Percentiles rank a stretch among this genome's conserved stretches.
Conservation (phyloP, 2,888 invertebrate species). For the Tricholauxania praeusta region DNA sequence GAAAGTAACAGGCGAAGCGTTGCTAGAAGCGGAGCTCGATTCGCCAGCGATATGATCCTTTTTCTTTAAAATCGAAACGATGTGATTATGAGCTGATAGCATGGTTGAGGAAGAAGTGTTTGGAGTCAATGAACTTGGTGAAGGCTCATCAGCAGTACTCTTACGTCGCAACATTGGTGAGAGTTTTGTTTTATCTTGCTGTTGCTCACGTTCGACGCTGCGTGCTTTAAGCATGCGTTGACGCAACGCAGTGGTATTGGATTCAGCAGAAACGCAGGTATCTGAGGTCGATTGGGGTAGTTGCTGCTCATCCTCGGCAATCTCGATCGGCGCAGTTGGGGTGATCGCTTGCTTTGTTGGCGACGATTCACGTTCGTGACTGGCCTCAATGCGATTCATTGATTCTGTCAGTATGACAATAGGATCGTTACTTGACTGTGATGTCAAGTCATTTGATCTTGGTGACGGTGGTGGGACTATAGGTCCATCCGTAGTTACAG, state of each 20-base stretch:
- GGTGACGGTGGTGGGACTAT: slow-evolving; percentile 9
- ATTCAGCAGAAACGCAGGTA: slow-evolving; percentile 22
- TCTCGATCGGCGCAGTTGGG: slow-evolving; percentile 20
- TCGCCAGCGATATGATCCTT: slow-evolving; percentile 69
- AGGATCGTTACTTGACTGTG: slow-evolving; percentile 10
- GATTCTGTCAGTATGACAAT: slow-evolving; percentile 39
- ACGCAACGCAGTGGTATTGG: slow-evolving; percentile 46
- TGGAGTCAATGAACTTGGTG: background rate
- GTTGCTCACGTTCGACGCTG: slow-evolving; percentile 53
- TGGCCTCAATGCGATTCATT: slow-evolving; percentile 43
- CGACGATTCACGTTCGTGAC: slow-evolving; percentile 40
- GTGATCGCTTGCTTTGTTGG: slow-evolving; percentile 30
- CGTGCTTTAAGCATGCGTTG: slow-evolving; percentile 54
- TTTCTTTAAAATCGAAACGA: slow-evolving; percentile 78
- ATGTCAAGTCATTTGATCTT: background rate
- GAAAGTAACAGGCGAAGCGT: slow-evolving; percentile 82
- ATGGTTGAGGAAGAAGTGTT: slow-evolving; percentile 23
- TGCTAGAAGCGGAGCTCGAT: slow-evolving; percentile 69
- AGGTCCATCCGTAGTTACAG: slow-evolving; percentile 18
- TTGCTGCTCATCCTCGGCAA: background rate
- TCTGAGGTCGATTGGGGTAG: background rate
- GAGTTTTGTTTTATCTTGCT: slow-evolving; percentile 45
- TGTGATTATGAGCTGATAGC: slow-evolving; percentile 65
- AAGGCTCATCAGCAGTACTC: slow-evolving; percentile 68
- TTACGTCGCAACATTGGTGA: slow-evolving; percentile 62